phyloP scores from a whole-genome alignment of 2,888 invertebrate genomes.

The Drosophila seclusa region DNA sequence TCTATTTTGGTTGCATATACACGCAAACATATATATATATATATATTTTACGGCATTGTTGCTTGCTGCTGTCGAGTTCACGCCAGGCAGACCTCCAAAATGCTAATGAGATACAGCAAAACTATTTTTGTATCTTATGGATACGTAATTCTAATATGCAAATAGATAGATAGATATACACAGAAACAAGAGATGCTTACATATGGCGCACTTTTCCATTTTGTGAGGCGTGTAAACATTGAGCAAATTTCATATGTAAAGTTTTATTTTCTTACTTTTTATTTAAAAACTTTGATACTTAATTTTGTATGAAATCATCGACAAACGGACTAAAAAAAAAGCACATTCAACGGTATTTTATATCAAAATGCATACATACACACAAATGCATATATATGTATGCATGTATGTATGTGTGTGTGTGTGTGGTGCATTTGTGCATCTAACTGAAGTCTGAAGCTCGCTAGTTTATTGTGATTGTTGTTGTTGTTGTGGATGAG shows the following conservation, averaged over 20 bases:
- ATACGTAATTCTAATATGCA: slow-evolving; percentile 42
- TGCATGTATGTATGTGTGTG: neutral
- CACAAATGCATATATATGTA: neutral
- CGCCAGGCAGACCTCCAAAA: slow-evolving; percentile 71
- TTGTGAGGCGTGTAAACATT: slow-evolving; percentile 29
- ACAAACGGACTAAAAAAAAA: neutral
- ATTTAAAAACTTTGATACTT: neutral
- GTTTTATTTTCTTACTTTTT: neutral
- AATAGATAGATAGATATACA: slow-evolving; percentile 1
- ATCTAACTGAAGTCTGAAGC: slow-evolving; percentile 24
- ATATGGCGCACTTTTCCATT: slow-evolving; percentile 9
- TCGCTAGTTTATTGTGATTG: slow-evolving; percentile 12
- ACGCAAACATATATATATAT: neutral
- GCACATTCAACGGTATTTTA: slow-evolving; percentile 51
- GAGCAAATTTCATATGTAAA: neutral
- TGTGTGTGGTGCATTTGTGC: neutral
- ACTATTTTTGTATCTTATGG: slow-evolving; percentile 65
- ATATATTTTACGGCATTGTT: slow-evolving; percentile 60
- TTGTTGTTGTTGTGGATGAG: slow-evolving; percentile 33
- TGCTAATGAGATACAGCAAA: slow-evolving; percentile 40
- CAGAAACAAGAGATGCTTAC: neutral
- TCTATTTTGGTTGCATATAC: slow-evolving; percentile 44
- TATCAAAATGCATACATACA: slow-evolving; percentile 8
- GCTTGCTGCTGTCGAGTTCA: slow-evolving; percentile 35
- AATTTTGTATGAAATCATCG: neutral